Evolutionary conservation across 2,888 invertebrate species (phyloP).

Genomic region (Caenorhabditis doughertyi): DNA sequence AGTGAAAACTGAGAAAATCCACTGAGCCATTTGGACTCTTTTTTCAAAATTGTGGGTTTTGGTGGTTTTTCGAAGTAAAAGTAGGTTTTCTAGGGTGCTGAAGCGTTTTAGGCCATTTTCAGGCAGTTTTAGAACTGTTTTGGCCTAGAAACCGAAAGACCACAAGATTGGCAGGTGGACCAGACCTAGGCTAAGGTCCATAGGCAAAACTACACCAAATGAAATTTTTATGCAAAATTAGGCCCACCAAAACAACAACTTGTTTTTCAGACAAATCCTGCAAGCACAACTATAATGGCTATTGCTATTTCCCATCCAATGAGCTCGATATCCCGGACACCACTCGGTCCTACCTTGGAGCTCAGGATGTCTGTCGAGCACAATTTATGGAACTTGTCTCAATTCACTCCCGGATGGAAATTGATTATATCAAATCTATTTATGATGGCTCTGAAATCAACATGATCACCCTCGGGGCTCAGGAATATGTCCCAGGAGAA

Average conservation of each 20-base stretch:
- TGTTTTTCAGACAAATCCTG: slow-evolving; percentile 13
- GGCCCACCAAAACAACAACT: too few species aligned
- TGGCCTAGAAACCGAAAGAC: too few species aligned
- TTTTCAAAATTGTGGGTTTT: too few species aligned
- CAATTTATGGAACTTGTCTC: neutral
- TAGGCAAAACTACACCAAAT: too few species aligned
- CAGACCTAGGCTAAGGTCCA: too few species aligned
- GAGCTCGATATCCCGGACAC: neutral
- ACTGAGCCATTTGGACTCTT: too few species aligned
- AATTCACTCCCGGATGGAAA: slow-evolving; percentile 12
- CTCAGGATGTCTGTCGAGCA: neutral
- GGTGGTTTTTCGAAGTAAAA: too few species aligned
- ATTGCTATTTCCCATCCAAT: slow-evolving; percentile 16
- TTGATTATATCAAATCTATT: slow-evolving; percentile 7
- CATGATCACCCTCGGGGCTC: neutral
- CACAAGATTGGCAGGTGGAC: too few species aligned
- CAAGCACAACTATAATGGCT: slow-evolving; percentile 27
- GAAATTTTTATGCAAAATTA: too few species aligned
- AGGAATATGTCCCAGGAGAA: neutral
- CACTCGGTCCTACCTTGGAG: neutral
- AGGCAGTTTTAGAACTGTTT: too few species aligned
- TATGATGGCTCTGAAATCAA: neutral
- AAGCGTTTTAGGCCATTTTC: neutral
- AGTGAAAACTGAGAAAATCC: too few species aligned
- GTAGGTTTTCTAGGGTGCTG: too few species aligned